Base-by-base conservation (phyloP, 2,797 vertebrate genomes). In the Austrolebias charrua region DNA sequence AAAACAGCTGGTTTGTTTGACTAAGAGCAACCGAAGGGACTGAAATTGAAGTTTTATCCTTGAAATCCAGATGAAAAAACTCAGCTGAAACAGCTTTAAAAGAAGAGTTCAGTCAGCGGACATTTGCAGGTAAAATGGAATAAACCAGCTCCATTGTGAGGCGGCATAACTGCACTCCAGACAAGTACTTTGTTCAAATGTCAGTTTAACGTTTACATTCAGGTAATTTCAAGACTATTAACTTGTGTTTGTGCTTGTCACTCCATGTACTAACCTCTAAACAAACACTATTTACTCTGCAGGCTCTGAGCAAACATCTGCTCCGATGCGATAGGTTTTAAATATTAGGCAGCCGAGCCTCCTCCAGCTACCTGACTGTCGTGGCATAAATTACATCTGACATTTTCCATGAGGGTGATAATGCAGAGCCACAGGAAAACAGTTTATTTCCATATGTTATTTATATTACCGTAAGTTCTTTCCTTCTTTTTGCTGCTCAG, bases 321-420 rank as follows among this genome's bases (percentile, higher is more conserved):
- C 79, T 88, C 75, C 35, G 79, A 79, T 68, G 76, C 47, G 88
- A 90, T 90, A 83, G 54, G 78, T 87, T 88, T 90, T 84, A 90
- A 86, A 90, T 87, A 90, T 92, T 85, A 87, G 84, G 79, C 57
- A 58, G 86, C 70, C 78, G 79, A 85, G 84, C 82, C 77, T 90
- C 78, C 73, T 59, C 59, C 6, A 86, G 88, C 89, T 83, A 84
- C 86, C 83, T 79, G 73, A 76, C 83, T 86, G 82, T 66, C 59
- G 11, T 71, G 55, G 85, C 91, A 90, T 92, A 86, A 89, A 92
- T 91, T 89, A 87, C 75, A 71, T 79, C 70, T 89, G 89, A 89
- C 88, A 90, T 89, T 91, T 89, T 83, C 85, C 80, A 83, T 60
- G 24, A 65, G 69, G 79, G 63, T 74, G 81, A 85, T 85, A 79